Percentiles rank a stretch among this genome's conserved stretches.
Conservation (phyloP, 2,113 vertebrate species). For the Eulemur macaco region DNA sequence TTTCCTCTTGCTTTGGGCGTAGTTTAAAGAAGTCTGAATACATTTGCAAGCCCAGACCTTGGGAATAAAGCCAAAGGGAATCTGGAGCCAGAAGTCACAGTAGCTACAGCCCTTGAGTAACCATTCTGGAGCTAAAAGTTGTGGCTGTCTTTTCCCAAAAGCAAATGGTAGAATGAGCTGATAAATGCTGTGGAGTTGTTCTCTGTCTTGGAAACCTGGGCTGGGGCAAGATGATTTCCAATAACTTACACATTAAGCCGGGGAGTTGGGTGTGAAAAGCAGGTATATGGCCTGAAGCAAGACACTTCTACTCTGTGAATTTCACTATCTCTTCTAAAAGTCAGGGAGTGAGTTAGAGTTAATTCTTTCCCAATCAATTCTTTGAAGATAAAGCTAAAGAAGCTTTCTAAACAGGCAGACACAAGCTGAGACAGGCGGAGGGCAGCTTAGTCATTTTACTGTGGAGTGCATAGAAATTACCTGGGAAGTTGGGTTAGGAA, state of each 20-base stretch:
- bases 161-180: not conserved
- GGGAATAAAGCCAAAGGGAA: not conserved
- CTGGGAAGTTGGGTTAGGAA: not conserved
- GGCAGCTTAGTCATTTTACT: not conserved
- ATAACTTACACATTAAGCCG: not conserved
- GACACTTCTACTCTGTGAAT: not conserved
- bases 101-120: not conserved
- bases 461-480: not conserved
- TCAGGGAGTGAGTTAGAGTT: not conserved
- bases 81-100: not conserved
- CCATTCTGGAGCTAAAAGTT: not conserved
- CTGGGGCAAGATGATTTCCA: not conserved
- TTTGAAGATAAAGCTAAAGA: slow-evolving; percentile 22
- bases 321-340: slow-evolving; percentile 3
- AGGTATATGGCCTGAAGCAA: not conserved
- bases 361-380: not conserved
- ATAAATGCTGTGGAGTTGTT: not conserved
- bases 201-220: not conserved
- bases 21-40: slow-evolving; percentile 39
- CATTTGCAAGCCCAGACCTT: not conserved
- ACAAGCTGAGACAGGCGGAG: not conserved
- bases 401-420: not conserved
- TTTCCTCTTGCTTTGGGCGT: slow-evolving; percentile 39
- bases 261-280: not conserved
- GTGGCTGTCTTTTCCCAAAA: not conserved